Evolutionary conservation across 2,113 vertebrate genomes (phyloP).

Genomic region (Hypocryptadius cinnamomeus): DNA sequence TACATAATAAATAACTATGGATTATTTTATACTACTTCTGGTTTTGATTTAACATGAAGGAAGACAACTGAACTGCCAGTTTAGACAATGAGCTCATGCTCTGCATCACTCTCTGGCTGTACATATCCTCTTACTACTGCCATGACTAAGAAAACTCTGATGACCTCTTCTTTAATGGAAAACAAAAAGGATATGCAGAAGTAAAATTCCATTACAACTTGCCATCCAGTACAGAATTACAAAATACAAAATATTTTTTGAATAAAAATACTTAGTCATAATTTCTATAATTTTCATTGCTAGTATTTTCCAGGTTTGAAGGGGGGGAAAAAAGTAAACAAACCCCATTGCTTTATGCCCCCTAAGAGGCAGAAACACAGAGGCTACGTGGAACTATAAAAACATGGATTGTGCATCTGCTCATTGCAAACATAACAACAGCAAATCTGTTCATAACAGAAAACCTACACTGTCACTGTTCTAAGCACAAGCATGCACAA

Average conservation of each 20-base stretch:
- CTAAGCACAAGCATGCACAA: background rate
- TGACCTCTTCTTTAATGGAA: background rate
- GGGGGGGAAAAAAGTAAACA: background rate
- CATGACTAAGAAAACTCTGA: background rate
- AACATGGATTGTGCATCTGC: background rate
- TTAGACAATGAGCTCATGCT: background rate
- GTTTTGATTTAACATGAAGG: background rate
- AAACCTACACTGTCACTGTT: background rate
- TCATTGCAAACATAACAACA: background rate
- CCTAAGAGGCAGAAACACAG: background rate
- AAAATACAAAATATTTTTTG: background rate
- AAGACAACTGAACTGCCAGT: background rate
- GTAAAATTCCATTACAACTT: background rate
- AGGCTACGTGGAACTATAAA: background rate
- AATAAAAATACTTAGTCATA: background rate
- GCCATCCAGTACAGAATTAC: background rate
- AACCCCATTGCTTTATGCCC: background rate
- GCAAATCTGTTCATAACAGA: constrained; percentile 1
- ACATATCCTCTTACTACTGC: background rate
- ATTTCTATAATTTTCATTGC: background rate
- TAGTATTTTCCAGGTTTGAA: background rate
- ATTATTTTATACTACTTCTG: background rate
- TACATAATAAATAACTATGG: background rate
- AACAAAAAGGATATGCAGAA: background rate
- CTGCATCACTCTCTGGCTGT: background rate